Conservation (phyloP, 2,797 vertebrate species). For the Myioborus miniatus region DNA sequence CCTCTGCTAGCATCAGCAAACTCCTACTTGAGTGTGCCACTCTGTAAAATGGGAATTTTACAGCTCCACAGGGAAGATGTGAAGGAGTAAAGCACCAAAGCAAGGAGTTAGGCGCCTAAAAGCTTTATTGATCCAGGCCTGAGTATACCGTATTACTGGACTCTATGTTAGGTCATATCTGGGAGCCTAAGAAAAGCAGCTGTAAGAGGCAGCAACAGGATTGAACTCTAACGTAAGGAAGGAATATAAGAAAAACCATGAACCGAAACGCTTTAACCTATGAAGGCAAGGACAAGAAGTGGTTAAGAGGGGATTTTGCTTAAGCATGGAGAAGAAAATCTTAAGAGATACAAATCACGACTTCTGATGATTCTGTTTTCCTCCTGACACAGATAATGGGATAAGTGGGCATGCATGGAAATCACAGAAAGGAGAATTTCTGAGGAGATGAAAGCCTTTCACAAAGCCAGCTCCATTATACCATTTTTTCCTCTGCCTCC, state of each 20-base stretch:
- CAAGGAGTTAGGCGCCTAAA: constrained; percentile 45
- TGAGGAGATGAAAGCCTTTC: constrained; percentile 64
- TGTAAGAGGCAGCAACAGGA: constrained; percentile 30
- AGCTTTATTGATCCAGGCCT: constrained; percentile 58
- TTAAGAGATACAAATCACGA: constrained; percentile 71
- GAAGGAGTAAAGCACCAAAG: constrained; percentile 59
- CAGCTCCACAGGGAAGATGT: constrained; percentile 53
- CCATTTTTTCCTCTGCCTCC: constrained; percentile 54
- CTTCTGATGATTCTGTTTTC: constrained; percentile 75
- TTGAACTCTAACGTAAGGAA: constrained; percentile 34
- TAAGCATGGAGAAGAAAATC: constrained; percentile 66
- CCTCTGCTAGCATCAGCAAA: constrained; percentile 44
- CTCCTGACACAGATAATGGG: constrained; percentile 75
- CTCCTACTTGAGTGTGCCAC: constrained; percentile 28
- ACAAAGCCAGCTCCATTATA: neutral
- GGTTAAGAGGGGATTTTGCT: constrained; percentile 71
- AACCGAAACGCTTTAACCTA: constrained; percentile 55
- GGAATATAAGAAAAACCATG: constrained; percentile 38
- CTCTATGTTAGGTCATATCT: constrained; percentile 55
- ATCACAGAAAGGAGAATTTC: constrained; percentile 68
- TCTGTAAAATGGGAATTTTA: constrained; percentile 70
- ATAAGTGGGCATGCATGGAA: constrained; percentile 73
- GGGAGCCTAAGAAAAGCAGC: constrained; percentile 44
- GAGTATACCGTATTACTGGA: constrained; percentile 42
- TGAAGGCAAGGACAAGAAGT: constrained; percentile 63